Base-by-base conservation (phyloP, 2,888 invertebrate genomes). In the Nycteola revayana region DNA sequence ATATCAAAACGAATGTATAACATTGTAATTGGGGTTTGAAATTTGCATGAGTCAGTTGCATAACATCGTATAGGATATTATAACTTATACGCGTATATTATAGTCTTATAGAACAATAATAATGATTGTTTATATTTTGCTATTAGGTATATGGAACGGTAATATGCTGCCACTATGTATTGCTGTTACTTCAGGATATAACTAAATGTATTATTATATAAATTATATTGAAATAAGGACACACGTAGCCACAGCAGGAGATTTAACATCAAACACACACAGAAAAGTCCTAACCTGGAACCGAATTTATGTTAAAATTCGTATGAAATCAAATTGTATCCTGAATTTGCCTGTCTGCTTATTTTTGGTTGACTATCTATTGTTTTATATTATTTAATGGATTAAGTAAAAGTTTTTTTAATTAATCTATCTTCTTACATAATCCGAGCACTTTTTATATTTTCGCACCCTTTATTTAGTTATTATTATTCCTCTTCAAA, bases 41-140 rank as follows among this genome's bases (percentile, higher is more conserved):
- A 73, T 73, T 74, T 80, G 76, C 80, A 79, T 80, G 79, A 60
- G 63, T 61, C 61, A 40, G 32, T 46, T 44, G 44, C 41, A 32
- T 47, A 25, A 36, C 32, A 38, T 40, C 28, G 35, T 31, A 8
- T 54, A 54, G 45, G 51, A 33, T 32, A 7, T 5, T 18, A 5
- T 6, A n/a, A 14, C 3, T 5, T 7, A 21, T 21, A 7, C 21
- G 7, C 21, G 21, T 21, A 7, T 21, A 21, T 7, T 5, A 21
- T 39, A 40, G 23, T 34, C 23, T 10, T 28, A 29, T 31, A 33
- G 7, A 33, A 44, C 44, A 50, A 47, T 21, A 46, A 32, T 32
- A 44, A 27, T 26, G 22, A 34, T 37, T 34, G 41, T 24, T 40
- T 47, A 55, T 48, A 52, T 45, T 43, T 48, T 56, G 53, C 57